phyloP scores from a whole-genome alignment of 2,797 vertebrate species.

The Tadarida brasiliensis region DNA sequence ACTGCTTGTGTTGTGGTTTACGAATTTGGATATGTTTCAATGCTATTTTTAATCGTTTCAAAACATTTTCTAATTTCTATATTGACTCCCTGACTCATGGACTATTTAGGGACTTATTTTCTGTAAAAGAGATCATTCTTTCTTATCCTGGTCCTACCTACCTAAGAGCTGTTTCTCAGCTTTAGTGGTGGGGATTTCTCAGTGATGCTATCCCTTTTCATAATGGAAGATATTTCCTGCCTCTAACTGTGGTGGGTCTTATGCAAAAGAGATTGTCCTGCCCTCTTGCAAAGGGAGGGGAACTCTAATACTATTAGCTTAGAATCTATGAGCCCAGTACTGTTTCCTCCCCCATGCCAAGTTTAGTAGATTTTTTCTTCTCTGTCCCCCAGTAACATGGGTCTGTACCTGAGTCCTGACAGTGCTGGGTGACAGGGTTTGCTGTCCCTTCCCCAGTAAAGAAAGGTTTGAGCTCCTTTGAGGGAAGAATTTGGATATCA shows the following conservation, averaged over 20 bases:
- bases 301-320: background rate
- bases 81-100: background rate
- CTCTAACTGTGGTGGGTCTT: background rate
- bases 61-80: background rate
- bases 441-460: rapidly evolving
- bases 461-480: background rate
- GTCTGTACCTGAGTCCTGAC: background rate
- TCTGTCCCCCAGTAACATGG: background rate
- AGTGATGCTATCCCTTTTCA: background rate
- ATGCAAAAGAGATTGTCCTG: too few relatives aligned
- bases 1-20: background rate
- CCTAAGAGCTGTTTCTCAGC: background rate
- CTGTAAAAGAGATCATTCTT: background rate
- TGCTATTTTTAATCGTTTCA: background rate
- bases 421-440: background rate
- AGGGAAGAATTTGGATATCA: background rate
- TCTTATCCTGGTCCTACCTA: background rate
- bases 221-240: background rate
- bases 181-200: background rate
- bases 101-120: background rate
- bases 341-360: background rate
- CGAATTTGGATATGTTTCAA: background rate
- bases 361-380: background rate
- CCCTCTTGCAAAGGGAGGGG: background rate
- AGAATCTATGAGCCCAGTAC: rapidly evolving